Percentiles rank a stretch among this genome's conserved stretches.
phyloP scores from a whole-genome alignment of 2,888 invertebrate genomes.

The Mythimna loreyi region DNA sequence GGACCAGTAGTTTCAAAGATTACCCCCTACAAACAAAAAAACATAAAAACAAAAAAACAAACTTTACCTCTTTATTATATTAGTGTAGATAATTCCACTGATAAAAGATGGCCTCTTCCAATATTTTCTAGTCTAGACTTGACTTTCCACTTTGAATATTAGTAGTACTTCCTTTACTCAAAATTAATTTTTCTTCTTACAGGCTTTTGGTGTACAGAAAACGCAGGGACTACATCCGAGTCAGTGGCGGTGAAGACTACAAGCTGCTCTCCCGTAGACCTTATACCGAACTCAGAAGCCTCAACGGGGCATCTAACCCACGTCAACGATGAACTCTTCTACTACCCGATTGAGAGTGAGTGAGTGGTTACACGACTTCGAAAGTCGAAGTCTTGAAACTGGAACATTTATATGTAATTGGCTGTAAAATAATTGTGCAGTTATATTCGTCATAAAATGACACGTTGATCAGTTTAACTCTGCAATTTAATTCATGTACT shows the following conservation, averaged over 20 bases:
- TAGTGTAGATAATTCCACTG: too few relatives aligned
- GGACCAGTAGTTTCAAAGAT: too few relatives aligned
- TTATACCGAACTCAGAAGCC: slow-evolving; percentile 85
- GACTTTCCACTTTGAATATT: not conserved
- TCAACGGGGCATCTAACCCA: slow-evolving; percentile 80
- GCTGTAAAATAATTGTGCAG: slow-evolving; percentile 11
- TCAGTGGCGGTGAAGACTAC: slow-evolving; percentile 77
- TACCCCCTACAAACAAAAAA: too few relatives aligned
- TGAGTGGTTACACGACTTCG: slow-evolving; percentile 41
- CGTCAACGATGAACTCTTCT: slow-evolving; percentile 77
- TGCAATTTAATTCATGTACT: not conserved
- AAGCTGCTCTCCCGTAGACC: slow-evolving; percentile 80
- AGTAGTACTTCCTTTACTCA: slow-evolving; percentile 10
- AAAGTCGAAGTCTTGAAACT: slow-evolving; percentile 24
- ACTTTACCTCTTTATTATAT: too few relatives aligned
- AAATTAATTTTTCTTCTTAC: slow-evolving; percentile 64
- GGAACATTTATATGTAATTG: slow-evolving; percentile 17
- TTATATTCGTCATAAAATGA: not conserved
- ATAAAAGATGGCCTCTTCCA: too few relatives aligned
- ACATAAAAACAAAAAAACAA: too few relatives aligned
- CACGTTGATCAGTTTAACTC: not conserved
- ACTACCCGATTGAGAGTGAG: slow-evolving; percentile 54
- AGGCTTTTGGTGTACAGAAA: slow-evolving; percentile 87
- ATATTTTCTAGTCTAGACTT: too few relatives aligned
- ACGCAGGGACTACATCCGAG: slow-evolving; percentile 76